phyloP scores from a whole-genome alignment of 2,797 vertebrate species.

The Sebastes ruberrimus region DNA sequence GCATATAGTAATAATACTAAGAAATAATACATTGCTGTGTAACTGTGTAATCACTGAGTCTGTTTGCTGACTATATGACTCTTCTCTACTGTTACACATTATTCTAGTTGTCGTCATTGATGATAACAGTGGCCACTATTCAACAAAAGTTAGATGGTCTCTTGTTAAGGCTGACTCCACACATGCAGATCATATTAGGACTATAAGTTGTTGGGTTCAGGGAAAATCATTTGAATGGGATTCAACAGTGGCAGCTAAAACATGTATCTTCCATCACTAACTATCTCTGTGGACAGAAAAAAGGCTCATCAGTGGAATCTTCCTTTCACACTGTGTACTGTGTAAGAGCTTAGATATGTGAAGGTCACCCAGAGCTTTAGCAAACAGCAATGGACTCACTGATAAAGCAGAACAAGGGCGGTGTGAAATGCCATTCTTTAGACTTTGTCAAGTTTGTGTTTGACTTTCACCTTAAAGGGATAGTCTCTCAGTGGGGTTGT shows the following conservation, averaged over 20 bases:
- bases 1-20: too few species aligned
- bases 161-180: not conserved
- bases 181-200: not conserved
- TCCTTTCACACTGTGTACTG: not conserved
- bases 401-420: slow-evolving; percentile 40
- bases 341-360: slow-evolving; percentile 3
- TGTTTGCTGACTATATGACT: too few species aligned
- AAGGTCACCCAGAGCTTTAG: slow-evolving; percentile 27
- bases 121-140: too few species aligned
- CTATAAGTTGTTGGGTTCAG: not conserved
- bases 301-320: not conserved
- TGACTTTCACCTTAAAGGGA: slow-evolving; percentile 39
- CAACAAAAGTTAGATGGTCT: not conserved
- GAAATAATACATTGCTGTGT: not conserved
- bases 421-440: slow-evolving; percentile 28
- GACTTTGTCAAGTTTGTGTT: slow-evolving; percentile 6
- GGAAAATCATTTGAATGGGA: not conserved
- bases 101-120: too few species aligned
- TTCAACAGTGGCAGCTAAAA: not conserved
- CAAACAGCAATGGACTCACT: slow-evolving; percentile 28
- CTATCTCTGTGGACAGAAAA: not conserved
- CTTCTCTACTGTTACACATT: not conserved
- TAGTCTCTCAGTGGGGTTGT: not conserved
- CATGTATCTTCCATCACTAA: not conserved
- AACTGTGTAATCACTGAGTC: too few species aligned